Evolutionary conservation across 2,113 vertebrate species (phyloP), one percentile per base, ranked within the genome.

Genomic region (Arenaria interpres): DNA sequence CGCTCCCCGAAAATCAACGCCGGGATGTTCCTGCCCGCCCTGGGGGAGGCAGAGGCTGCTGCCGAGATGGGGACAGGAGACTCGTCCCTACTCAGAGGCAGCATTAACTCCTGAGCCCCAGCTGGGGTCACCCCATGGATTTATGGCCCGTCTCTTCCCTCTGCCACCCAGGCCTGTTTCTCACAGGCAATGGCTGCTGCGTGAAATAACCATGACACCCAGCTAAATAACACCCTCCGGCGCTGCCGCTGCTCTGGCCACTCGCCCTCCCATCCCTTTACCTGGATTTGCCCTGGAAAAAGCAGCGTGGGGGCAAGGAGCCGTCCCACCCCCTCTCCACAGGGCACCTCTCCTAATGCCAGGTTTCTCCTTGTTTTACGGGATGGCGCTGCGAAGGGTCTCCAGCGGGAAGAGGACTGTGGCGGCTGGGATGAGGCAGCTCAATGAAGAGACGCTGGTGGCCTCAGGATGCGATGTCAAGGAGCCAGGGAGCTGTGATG

Each of bases 401-500:
- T 72, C 45, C 67, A 88, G 28, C 4, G 1, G 3, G 28, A 43
- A 46, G n/a, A 43, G 10, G 57, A 15, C 17, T 0, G 0, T 0
- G 1, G 82, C 1, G 1, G 50, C 14, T 0, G 0, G n/a, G 19
- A 32, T 14, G 35, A 0, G 1, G 69, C 68, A 45, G 37, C 63
- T 57, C n/a, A 43, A 0, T 0, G 0, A 15, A 2, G 10, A 25
- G 48, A 37, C 6, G 35, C 59, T 32, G 7, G 0, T 0, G 1
- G 50, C 37, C 33, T 8, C 0, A 1, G 39, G 84, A 35, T 0
- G 0, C 2, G 2, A 41, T 0, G 3, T 15, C 10, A 54, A 22
- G 0, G 0, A 77, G 28, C 5, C 0, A 0, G 25, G 37, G 32
- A 71, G 18, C 35, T 1, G 1, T 4, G 7, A 46, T 0, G 1